Percentiles rank a stretch among this genome's conserved stretches.
phyloP scores from a whole-genome alignment of 2,888 invertebrate genomes.

The Sphecodes monilicornis region DNA sequence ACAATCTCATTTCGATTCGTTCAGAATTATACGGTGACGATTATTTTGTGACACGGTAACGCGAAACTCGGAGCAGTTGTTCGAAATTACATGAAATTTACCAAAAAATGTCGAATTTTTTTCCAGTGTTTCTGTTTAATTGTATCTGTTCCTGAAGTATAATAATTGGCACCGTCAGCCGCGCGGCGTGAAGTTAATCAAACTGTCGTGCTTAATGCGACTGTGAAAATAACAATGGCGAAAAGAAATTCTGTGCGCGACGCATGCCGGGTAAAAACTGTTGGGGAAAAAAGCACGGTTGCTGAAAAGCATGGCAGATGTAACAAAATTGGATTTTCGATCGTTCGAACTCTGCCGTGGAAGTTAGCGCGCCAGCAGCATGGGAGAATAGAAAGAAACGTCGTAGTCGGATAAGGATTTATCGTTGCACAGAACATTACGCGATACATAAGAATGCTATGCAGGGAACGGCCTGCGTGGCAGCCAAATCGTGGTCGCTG shows the following conservation, averaged over 20 bases:
- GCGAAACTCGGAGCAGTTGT: no score
- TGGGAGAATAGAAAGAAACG: constrained; percentile 14
- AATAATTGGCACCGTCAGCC: no score
- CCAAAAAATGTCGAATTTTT: no score
- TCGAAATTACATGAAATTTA: no score
- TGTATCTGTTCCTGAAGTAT: no score
- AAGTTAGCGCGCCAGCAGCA: constrained; percentile 31
- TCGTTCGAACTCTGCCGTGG: constrained; percentile 21
- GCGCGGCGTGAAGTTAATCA: neutral
- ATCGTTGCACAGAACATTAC: constrained; percentile 39
- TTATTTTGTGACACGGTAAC: no score
- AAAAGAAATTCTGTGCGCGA: constrained; percentile 9
- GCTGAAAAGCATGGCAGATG: constrained; percentile 23
- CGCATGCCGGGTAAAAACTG: neutral
- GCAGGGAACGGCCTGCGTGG: constrained; percentile 42
- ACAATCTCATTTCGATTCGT: no score
- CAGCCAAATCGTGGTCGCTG: constrained; percentile 36
- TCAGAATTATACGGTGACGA: no score
- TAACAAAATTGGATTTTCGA: constrained; percentile 32
- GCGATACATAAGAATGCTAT: constrained; percentile 43
- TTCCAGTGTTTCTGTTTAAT: no score
- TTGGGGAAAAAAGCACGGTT: constrained; percentile 24
- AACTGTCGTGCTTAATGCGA: neutral
- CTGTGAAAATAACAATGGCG: constrained; percentile 1
- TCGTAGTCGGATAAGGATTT: constrained; percentile 40